Percentiles rank a stretch among this genome's conserved stretches.
phyloP scores from a whole-genome alignment of 2,113 vertebrate species.

The Elephas maximus region DNA sequence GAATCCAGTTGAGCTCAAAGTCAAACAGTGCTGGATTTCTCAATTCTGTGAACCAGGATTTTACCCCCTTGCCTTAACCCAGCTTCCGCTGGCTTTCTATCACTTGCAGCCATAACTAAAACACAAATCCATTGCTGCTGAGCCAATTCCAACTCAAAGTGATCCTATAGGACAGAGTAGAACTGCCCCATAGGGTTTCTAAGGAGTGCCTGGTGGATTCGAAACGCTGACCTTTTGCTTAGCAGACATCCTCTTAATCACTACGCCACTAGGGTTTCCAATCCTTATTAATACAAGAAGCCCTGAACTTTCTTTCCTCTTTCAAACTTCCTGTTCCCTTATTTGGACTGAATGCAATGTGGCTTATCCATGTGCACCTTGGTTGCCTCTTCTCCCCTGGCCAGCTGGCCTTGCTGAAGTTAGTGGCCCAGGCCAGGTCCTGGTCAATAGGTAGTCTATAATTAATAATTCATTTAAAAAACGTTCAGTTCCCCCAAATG shows the following conservation, averaged over 20 bases:
- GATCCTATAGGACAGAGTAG: no score
- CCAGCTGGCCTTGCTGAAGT: neutral
- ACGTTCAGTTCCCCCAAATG: neutral
- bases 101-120: neutral
- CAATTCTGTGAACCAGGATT: neutral
- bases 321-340: neutral
- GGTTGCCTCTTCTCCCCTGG: neutral
- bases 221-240: no score
- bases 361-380: neutral
- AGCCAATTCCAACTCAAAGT: no score
- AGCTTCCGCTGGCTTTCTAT: neutral
- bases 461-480: neutral
- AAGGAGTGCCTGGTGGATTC: no score
- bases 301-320: neutral
- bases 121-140: no score
- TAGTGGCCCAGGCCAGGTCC: neutral
- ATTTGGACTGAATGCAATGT: neutral
- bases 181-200: no score
- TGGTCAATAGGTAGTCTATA: neutral
- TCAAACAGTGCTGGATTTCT: neutral
- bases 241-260: no score
- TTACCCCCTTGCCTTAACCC: neutral
- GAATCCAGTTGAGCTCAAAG: neutral
- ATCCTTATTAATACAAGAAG: neutral
- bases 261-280: neutral